Evolutionary conservation across 2,888 invertebrate species (phyloP), one percentile per base, ranked within the genome.

Genomic region (Ctenicera cuprea): DNA sequence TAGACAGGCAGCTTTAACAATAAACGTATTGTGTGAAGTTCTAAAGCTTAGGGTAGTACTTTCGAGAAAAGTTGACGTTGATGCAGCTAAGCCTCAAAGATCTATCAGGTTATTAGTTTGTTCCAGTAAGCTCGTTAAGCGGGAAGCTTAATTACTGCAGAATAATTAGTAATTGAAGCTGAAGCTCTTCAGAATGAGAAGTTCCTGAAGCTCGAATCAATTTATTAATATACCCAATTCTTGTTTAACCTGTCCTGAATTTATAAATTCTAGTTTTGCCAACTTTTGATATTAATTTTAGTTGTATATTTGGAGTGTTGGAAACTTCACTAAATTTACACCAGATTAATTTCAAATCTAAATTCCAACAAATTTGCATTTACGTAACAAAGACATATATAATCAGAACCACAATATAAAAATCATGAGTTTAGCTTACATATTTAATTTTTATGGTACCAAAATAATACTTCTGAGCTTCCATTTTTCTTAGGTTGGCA

Each of bases 121-220:
- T 65, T 52, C 37, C 37, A 20, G 65, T 52, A 65, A 64, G 52
- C 65, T 65, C 52, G 52, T 65, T 65, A 65, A 52, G 37, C 16
- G 22, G 65, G 37, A 45, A 37, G 48, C 30, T 48, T 50, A 64
- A 64, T 64, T 65, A 65, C 65, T 48, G 33, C 38, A 38, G 50
- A 38, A 65, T 50, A 65, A 52, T 65, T 50, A 50, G 65, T 22
- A 54, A 65, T 38, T 5, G 65, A 65, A 65, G 50, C 52, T 59
- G 38, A 16, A 33, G 33, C 59, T 38, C 22, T 52, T 52, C 59
- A 59, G 12, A 38, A 37, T 18, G 12, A 26, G 30, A 14, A 54
- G 20, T 54, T 18, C 54, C 11, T 9, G 30, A 9, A 26, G 30
- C n/a, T 5, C 9, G 8, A 54, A 54, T 54, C 54, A 54, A 54